Conservation (phyloP, 1,140 invertebrate genomes). For the Hycleus phaleratus region DNA sequence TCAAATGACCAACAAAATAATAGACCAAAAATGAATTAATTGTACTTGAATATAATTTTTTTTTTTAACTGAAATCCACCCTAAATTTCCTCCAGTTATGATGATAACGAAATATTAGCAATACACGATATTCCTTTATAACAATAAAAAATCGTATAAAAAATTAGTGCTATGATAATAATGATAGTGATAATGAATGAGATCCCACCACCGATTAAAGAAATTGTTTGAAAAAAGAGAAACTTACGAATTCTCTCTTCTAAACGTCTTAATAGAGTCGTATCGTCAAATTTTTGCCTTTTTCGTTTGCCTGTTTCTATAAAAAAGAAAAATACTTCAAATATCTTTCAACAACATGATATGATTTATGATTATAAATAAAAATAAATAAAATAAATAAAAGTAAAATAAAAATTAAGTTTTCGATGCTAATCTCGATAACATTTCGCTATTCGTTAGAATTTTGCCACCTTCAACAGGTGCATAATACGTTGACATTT, state of each 20-base stretch:
- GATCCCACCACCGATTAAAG: conserved; percentile 23
- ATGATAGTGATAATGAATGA: not conserved
- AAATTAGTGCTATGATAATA: not conserved
- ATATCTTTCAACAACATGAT: conserved; percentile 24
- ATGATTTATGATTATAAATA: conserved; percentile 34
- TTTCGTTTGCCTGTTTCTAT: conserved; percentile 49
- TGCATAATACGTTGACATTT: conserved; percentile 77
- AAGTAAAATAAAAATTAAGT: conserved; percentile 21
- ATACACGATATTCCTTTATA: too few species aligned
- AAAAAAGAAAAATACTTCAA: conserved; percentile 29
- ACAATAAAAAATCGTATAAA: not conserved
- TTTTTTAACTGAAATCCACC: too few species aligned
- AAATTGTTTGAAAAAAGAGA: conserved; percentile 20
- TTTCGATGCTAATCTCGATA: conserved; percentile 23
- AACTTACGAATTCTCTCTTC: conserved; percentile 53
- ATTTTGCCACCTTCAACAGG: conserved; percentile 70
- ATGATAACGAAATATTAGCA: too few species aligned
- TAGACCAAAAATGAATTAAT: too few species aligned
- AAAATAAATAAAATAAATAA: conserved; percentile 9
- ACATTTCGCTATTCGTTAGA: conserved; percentile 36
- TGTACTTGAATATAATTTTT: too few species aligned
- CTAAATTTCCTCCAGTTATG: too few species aligned
- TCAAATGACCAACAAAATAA: too few species aligned
- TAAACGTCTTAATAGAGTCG: conserved; percentile 47
- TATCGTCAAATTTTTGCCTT: conserved; percentile 52